Conservation (phyloP, 2,113 vertebrate genomes). For the Himantopus leucocephalus region DNA sequence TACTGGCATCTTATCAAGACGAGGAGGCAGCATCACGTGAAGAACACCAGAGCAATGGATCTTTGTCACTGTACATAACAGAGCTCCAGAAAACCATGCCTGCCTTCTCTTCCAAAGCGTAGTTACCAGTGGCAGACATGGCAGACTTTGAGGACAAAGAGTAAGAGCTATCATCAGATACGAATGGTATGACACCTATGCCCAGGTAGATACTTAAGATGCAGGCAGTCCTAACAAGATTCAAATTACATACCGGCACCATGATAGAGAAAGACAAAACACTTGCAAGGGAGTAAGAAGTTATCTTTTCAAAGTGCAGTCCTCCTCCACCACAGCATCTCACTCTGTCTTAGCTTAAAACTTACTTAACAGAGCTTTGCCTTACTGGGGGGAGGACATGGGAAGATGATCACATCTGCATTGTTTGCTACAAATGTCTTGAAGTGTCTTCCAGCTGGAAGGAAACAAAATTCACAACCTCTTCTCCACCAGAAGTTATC, state of each 20-base stretch:
- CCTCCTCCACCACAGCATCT: neutral
- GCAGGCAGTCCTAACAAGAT: neutral
- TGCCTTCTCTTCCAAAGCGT: neutral
- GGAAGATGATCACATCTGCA: neutral
- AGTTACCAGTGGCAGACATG: neutral
- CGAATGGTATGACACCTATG: fast-evolving
- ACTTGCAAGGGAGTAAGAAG: neutral
- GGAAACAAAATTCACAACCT: neutral
- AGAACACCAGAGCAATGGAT: neutral
- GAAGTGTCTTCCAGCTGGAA: conserved; percentile 7
- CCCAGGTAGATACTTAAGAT: neutral
- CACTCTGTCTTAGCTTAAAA: neutral
- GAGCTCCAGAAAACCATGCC: neutral
- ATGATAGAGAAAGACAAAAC: neutral
- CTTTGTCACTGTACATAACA: neutral
- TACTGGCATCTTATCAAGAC: neutral
- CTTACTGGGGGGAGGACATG: neutral
- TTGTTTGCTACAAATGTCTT: neutral
- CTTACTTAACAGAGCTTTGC: neutral
- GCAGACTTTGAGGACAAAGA: neutral
- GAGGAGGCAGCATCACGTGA: neutral
- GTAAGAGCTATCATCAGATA: neutral
- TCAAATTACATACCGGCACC: neutral
- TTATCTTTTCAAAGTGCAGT: neutral
- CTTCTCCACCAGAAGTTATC: conserved; percentile 31